phyloP scores from a whole-genome alignment of 37 sponge, comb jelly and placozoan species.

The Oopsacas minuta region DNA sequence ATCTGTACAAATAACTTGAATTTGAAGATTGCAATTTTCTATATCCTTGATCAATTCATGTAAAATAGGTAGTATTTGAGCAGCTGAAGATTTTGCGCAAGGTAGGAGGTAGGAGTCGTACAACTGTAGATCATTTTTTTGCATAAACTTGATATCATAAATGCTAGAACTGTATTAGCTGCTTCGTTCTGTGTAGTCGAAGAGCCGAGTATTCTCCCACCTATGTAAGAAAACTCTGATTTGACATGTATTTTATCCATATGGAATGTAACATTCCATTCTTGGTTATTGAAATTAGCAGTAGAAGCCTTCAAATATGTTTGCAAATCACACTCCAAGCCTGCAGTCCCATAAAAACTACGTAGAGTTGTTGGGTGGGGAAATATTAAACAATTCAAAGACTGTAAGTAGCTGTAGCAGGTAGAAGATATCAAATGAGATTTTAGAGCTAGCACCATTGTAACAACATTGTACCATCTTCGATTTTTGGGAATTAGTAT shows the following conservation, averaged over 20 bases:
- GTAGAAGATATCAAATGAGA: not conserved
- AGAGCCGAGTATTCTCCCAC: not conserved
- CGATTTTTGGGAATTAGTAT: not conserved
- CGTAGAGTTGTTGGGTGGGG: too few species aligned
- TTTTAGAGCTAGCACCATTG: not conserved
- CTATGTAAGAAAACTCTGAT: not conserved
- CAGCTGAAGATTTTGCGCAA: not conserved
- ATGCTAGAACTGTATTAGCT: not conserved
- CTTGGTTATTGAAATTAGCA: not conserved
- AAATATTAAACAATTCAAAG: too few species aligned
- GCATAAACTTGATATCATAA: not conserved
- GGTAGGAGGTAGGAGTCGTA: not conserved
- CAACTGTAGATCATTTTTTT: not conserved
- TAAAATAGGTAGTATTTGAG: too few species aligned
- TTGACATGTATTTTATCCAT: not conserved
- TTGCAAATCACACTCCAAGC: not conserved
- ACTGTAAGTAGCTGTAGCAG: not conserved
- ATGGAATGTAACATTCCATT: not conserved
- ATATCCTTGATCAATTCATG: too few species aligned
- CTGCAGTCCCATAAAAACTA: too few species aligned
- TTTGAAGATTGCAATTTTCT: too few species aligned
- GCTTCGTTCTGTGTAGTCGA: not conserved
- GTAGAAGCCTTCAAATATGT: not conserved
- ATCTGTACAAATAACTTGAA: too few species aligned
- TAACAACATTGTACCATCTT: not conserved